These are phyloP conservation scores for Eudyptes chrysolophus DNA, from an alignment of 2,113 vertebrate genomes.

Conservation along the genomic window DNA sequence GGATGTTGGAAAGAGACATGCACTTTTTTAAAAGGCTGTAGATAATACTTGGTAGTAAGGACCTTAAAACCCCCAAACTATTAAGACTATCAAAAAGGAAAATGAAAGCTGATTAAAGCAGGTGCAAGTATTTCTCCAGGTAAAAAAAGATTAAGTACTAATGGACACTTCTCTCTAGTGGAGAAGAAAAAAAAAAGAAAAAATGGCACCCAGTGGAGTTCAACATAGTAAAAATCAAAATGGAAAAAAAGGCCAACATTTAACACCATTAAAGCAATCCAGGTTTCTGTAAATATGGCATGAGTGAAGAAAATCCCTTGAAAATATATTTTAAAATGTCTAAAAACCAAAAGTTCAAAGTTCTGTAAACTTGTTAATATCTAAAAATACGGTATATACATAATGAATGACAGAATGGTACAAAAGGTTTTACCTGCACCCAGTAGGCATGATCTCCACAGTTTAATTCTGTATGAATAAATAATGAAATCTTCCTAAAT, in stretches of 20 bases:
- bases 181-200: neutral
- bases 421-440: neutral
- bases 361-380: neutral
- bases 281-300: neutral
- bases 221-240: neutral
- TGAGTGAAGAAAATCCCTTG: neutral
- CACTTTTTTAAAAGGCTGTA: neutral
- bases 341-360: neutral
- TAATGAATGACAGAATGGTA: neutral
- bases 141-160: neutral
- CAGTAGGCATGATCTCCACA: neutral
- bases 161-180: neutral
- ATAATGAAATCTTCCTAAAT: neutral
- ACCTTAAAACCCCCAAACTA: neutral
- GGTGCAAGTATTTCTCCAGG: neutral
- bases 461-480: neutral
- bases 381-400: neutral
- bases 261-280: neutral
- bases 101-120: neutral
- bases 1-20: neutral
- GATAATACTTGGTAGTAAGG: neutral
- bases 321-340: neutral
- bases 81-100: neutral
- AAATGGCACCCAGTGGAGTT: neutral
- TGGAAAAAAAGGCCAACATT: neutral